phyloP scores from a whole-genome alignment of 2,888 invertebrate species.

The Mythimna impura region DNA sequence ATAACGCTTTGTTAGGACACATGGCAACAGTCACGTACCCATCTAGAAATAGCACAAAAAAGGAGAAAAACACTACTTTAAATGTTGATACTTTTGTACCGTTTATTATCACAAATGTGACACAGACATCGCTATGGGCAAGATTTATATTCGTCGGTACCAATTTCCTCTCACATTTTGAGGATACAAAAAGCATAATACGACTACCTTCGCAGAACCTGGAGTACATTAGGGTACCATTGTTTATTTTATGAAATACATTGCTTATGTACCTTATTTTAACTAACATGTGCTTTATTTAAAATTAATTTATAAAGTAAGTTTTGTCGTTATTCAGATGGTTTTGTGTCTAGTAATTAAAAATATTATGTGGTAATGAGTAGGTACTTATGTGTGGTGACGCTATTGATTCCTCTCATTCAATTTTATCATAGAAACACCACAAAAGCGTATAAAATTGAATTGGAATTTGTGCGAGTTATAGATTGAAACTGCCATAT shows the following conservation, averaged over 20 bases:
- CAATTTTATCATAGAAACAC: constrained; percentile 12
- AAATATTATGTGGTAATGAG: constrained; percentile 35
- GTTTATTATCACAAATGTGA: constrained; percentile 64
- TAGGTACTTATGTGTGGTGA: constrained; percentile 10
- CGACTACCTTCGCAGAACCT: constrained; percentile 38
- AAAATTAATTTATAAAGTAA: constrained; percentile 2
- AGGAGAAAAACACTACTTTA: constrained; percentile 53
- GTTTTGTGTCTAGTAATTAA: constrained; percentile 10
- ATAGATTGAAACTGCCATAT: constrained; percentile 37
- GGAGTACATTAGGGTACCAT: constrained; percentile 30
- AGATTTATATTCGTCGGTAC: constrained; percentile 56
- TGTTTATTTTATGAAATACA: constrained; percentile 43
- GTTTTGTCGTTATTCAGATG: constrained; percentile 19
- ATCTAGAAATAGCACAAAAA: constrained; percentile 35
- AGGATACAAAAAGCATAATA: constrained; percentile 49
- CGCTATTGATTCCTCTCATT: constrained; percentile 23
- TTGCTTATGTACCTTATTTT: neutral
- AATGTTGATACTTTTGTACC: constrained; percentile 60
- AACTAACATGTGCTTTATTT: neutral
- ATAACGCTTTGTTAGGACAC: constrained; percentile 50
- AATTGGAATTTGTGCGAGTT: constrained; percentile 2
- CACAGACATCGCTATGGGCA: constrained; percentile 51
- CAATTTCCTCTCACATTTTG: constrained; percentile 55
- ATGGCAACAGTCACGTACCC: constrained; percentile 42
- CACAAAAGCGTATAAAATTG: constrained; percentile 1